Evolutionary conservation across 2,113 vertebrate genomes (phyloP), one percentile per base, ranked within the genome.

Genomic region (Sceloporus undulatus): DNA sequence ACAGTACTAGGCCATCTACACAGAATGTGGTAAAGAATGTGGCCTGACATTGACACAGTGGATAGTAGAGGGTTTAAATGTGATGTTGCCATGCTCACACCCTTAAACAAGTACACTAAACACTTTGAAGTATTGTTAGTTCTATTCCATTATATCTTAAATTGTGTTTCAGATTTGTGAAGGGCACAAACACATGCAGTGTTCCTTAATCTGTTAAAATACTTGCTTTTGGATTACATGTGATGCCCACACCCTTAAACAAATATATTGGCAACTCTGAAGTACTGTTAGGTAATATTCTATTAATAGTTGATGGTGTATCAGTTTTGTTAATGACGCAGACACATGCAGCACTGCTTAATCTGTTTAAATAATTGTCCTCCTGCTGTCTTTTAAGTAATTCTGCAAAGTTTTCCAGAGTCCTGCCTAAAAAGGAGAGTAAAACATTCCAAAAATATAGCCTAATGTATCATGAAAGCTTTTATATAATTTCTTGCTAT

Each of bases 361-460:
- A 54, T 52, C 29, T 66, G 2, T 23, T 66, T 38, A 77, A 38
- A 66, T 78, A 34, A n/a, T 65, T 84, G 65, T 9, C 62, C 16
- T 56, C 78, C 70, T 48, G 42, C 38, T 78, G 68, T 62, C n/a
- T 62, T 62, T 62, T 62, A 62, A 18, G 59, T 62, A 81, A 73
- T 10, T 75, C 27, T 81, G 18, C 21, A 68, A 27, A 79, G 10
- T 5, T 86, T 52, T 56, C 40, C n/a, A 9, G 27, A 84, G 9
- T 54, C 27, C 25, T 68, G 19, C 78, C 56, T 74, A 52, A 76
- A 71, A 27, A 70, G 8, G 23, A 77, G 25, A 71, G 25, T 71
- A 27, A 29, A 71, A 59, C 9, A 74, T 84, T 77, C 38, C 42
- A 68, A 40, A 83, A 88, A 66, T n/a, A 73, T 73, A 73, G 25